Evolutionary conservation across 1,140 invertebrate species (phyloP).

Genomic region (Odontomachus brunneus): DNA sequence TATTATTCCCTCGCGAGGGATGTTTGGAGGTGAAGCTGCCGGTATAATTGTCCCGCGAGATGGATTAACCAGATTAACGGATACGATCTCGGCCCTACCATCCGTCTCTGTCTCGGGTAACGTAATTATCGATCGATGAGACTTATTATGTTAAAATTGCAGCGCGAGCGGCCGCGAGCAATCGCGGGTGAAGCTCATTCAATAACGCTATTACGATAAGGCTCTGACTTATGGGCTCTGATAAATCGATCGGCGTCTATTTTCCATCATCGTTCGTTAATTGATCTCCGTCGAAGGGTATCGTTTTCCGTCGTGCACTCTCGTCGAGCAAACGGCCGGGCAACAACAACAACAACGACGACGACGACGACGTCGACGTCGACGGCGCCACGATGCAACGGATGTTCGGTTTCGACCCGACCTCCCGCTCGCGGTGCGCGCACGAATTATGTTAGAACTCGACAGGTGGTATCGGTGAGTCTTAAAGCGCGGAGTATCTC

Average conservation of each 20-base stretch:
- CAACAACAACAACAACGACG: slow-evolving; percentile 6
- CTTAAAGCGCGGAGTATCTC: slow-evolving; percentile 66
- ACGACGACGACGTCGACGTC: neutral
- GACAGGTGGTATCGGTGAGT: slow-evolving; percentile 70
- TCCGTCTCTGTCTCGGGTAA: slow-evolving; percentile 45
- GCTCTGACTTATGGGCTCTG: slow-evolving; percentile 41
- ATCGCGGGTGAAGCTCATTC: slow-evolving; percentile 43
- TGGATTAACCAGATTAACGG: slow-evolving; percentile 36
- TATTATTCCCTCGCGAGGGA: neutral
- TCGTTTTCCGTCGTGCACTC: slow-evolving; percentile 35
- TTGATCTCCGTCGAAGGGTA: slow-evolving; percentile 48
- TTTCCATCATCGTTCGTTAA: slow-evolving; percentile 55
- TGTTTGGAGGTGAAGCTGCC: neutral
- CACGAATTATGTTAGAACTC: slow-evolving; percentile 62
- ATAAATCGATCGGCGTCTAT: slow-evolving; percentile 57
- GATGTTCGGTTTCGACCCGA: slow-evolving; percentile 17
- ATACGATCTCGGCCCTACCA: slow-evolving; percentile 17
- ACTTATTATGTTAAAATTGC: slow-evolving; percentile 56
- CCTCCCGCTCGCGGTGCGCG: slow-evolving; percentile 19
- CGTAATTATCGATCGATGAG: slow-evolving; percentile 46
- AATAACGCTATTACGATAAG: slow-evolving; percentile 54
- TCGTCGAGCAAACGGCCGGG: neutral
- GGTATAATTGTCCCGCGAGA: slow-evolving; percentile 23
- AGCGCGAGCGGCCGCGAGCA: slow-evolving; percentile 20
- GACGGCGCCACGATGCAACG: slow-evolving; percentile 1